phyloP scores from a whole-genome alignment of 2,113 vertebrate genomes.

The Riparia riparia region DNA sequence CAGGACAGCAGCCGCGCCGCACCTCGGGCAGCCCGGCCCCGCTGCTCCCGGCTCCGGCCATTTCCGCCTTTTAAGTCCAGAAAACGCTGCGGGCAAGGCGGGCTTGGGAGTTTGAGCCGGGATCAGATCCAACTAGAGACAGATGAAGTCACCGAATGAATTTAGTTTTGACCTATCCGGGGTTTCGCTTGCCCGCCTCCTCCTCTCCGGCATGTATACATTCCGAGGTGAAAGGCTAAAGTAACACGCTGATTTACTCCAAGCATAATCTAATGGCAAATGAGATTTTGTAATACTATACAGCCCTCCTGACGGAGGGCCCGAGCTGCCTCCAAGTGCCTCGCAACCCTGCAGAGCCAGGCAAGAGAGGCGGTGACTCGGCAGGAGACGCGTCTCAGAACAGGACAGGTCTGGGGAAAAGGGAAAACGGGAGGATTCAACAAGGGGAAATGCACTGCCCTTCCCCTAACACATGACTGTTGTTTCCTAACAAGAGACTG shows the following conservation, averaged over 20 bases:
- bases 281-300: neutral
- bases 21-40: neutral
- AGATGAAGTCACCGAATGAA: slow-evolving; percentile 54
- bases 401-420: neutral
- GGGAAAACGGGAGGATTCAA: neutral
- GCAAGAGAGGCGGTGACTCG: neutral
- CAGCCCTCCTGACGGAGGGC: neutral
- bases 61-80: slow-evolving; percentile 39
- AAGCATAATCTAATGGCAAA: neutral
- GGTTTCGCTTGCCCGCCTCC: neutral
- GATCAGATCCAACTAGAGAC: neutral
- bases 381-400: neutral
- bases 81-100: neutral
- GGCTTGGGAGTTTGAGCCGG: neutral
- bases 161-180: slow-evolving; percentile 34
- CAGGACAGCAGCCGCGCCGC: neutral
- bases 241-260: neutral
- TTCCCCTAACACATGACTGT: neutral
- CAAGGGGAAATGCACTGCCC: neutral
- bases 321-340: neutral
- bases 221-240: slow-evolving; percentile 33
- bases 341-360: neutral
- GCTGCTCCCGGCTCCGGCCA: neutral
- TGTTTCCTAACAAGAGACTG: neutral
- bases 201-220: neutral